phyloP scores from a whole-genome alignment of 2,888 invertebrate species.

The Cabera pusaria region DNA sequence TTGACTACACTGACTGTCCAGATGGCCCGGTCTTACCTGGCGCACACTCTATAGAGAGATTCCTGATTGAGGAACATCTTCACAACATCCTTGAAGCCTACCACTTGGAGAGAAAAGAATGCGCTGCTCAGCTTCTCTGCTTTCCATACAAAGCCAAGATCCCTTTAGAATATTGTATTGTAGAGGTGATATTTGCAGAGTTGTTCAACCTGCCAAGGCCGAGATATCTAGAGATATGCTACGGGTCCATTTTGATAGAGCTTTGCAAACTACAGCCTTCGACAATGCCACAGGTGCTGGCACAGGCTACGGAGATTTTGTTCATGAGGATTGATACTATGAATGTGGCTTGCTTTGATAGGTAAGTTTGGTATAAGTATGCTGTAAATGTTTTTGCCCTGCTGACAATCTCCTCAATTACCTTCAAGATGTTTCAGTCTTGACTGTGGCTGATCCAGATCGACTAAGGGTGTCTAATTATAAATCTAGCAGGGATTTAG shows the following conservation, averaged over 20 bases:
- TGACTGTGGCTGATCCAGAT: too few species aligned
- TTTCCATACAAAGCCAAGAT: constrained; percentile 97
- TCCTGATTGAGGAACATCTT: constrained; percentile 98
- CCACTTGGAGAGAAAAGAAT: constrained; percentile 95
- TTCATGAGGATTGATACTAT: constrained; percentile 98
- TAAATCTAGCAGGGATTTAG: too few species aligned
- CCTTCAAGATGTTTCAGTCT: too few species aligned
- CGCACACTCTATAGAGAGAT: constrained; percentile 98
- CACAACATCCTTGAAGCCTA: constrained; percentile 96
- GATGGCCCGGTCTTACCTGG: constrained; percentile 96
- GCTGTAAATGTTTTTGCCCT: too few species aligned
- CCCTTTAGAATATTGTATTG: constrained; percentile 98
- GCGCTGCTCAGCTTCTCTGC: constrained; percentile 95
- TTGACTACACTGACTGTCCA: constrained; percentile 99
- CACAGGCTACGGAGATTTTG: constrained; percentile 98
- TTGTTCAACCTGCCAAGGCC: constrained; percentile 96
- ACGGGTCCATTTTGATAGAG: constrained; percentile 97
- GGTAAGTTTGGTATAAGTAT: constrained; percentile 76
- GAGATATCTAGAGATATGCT: constrained; percentile 94
- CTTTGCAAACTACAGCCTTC: constrained; percentile 98
- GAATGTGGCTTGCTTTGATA: constrained; percentile 98
- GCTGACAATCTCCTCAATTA: too few species aligned
- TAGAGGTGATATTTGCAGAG: constrained; percentile 98
- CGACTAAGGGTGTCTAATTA: too few species aligned
- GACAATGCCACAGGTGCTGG: constrained; percentile 98